phyloP scores from a whole-genome alignment of 2,888 invertebrate genomes.

The Drosophila acutilabella region DNA sequence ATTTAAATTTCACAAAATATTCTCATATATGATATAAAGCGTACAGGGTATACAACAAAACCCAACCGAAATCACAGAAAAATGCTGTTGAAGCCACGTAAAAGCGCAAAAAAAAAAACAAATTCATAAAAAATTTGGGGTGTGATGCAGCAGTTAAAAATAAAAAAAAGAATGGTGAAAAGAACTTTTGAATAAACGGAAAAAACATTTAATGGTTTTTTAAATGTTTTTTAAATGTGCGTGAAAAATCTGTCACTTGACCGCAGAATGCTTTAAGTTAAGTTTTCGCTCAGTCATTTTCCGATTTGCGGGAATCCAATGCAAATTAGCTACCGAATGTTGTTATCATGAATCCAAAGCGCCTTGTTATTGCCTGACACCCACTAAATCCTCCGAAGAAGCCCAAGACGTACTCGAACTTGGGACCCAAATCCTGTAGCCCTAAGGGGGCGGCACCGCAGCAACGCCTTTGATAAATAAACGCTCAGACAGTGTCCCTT shows the following conservation, averaged over 20 bases:
- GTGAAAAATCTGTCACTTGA: conserved; percentile 70
- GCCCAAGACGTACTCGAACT: conserved; percentile 29
- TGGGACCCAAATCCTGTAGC: conserved; percentile 45
- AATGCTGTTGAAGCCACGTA: conserved; percentile 8
- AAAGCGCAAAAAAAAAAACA: conserved; percentile 45
- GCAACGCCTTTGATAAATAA: conserved; percentile 67
- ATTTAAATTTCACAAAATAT: too few relatives aligned
- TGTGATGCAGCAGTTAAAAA: conserved; percentile 60
- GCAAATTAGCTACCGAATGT: conserved; percentile 78
- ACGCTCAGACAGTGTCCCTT: conserved; percentile 65
- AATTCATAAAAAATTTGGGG: conserved; percentile 48
- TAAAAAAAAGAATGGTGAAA: conserved; percentile 28
- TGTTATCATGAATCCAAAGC: conserved; percentile 74
- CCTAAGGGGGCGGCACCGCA: conserved; percentile 28
- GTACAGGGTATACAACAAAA: conserved; percentile 9
- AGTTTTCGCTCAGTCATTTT: conserved; percentile 40
- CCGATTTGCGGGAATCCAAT: conserved; percentile 56
- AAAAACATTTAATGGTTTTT: conserved; percentile 82
- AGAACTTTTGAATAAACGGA: conserved; percentile 29
- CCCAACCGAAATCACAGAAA: conserved; percentile 7
- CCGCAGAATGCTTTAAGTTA: conserved; percentile 58
- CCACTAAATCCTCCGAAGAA: conserved; percentile 51
- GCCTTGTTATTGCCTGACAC: conserved; percentile 55
- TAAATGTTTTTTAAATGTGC: conserved; percentile 83
- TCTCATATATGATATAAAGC: too few relatives aligned